A percentile compares a stretch with the other conserved stretches of the same genome.
Conservation (phyloP, 2,797 vertebrate genomes). For the Danio choprae region DNA sequence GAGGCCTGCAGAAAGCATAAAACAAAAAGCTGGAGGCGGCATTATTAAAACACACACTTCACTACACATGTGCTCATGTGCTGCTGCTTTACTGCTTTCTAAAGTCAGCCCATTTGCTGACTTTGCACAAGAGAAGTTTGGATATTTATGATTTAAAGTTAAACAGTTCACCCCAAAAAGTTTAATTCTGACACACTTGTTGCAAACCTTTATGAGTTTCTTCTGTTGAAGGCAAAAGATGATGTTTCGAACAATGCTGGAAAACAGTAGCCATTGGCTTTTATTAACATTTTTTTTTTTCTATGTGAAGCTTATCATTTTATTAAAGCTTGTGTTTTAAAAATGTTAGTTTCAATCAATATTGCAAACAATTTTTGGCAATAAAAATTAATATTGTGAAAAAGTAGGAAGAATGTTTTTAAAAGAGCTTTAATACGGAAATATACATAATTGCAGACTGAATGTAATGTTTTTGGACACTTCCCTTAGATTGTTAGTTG, state of each 20-base stretch:
- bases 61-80: conserved; percentile 10
- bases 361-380: too few species aligned
- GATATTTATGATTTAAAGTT: neutral
- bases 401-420: neutral
- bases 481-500: neutral
- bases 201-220: too few species aligned
- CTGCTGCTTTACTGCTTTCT: conserved; percentile 1
- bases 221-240: too few species aligned
- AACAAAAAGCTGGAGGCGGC: neutral
- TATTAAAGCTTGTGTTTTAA: neutral
- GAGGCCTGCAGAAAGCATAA: conserved; percentile 53
- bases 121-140: conserved; percentile 1
- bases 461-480: neutral
- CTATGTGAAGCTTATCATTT: neutral
- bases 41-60: conserved; percentile 27
- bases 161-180: neutral
- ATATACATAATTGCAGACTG: neutral
- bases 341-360: too few species aligned
- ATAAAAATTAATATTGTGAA: too few species aligned
- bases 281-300: too few species aligned
- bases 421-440: neutral
- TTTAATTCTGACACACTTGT: too few species aligned
- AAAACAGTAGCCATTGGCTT: too few species aligned
- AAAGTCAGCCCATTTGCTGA: conserved; percentile 33
- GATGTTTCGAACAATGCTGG: too few species aligned